Evolutionary conservation across 1,140 invertebrate species (phyloP).

Genomic region (Saccostrea echinata): DNA sequence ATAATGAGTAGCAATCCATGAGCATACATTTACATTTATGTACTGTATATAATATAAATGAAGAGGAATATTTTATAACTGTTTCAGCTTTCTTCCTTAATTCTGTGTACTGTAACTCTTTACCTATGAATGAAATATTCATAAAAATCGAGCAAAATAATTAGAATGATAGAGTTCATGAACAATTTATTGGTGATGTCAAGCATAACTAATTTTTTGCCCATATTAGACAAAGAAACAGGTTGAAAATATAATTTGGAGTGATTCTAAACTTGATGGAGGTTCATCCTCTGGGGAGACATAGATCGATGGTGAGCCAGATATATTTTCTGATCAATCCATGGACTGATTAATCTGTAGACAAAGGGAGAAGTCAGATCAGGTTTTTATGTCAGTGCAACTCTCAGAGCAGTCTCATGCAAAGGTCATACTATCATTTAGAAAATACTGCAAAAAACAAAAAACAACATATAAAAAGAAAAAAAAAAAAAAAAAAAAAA

Average conservation of each 20-base stretch:
- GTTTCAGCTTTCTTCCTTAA: background rate
- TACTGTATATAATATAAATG: background rate
- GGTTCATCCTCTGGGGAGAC: background rate
- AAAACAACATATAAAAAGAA: too few relatives aligned
- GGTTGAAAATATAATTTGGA: constrained; percentile 8
- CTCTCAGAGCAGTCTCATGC: background rate
- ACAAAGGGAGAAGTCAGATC: background rate
- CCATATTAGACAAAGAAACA: background rate
- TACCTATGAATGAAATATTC: background rate
- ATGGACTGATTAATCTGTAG: background rate
- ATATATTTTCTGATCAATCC: background rate
- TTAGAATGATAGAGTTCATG: background rate
- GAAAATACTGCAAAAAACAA: too few relatives aligned
- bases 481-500: too few relatives aligned
- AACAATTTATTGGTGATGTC: background rate
- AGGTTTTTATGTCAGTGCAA: background rate
- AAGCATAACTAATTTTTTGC: constrained; percentile 33
- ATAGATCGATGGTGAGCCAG: background rate
- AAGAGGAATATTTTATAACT: background rate
- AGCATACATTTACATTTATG: background rate
- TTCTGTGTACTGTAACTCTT: background rate
- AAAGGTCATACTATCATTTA: background rate
- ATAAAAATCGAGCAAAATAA: background rate
- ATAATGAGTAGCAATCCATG: background rate
- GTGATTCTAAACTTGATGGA: background rate